These are phyloP conservation scores for Eumerus sabulonum DNA, from an alignment of 2,888 invertebrate species.

Conservation along the genomic window DNA sequence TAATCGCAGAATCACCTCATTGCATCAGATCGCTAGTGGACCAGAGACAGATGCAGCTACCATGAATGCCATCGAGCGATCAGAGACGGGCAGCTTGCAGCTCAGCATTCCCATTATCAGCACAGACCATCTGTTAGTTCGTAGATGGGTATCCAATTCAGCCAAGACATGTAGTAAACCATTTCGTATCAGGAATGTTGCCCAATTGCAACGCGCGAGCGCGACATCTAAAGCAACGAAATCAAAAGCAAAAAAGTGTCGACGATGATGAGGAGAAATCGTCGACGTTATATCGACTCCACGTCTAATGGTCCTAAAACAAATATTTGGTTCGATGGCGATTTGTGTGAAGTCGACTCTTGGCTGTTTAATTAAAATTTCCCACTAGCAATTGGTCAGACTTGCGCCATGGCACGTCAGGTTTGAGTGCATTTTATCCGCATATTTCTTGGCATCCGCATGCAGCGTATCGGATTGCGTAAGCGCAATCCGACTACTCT, in stretches of 20 bases:
- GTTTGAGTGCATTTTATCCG: slow-evolving; percentile 53
- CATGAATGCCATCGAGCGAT: slow-evolving; percentile 24
- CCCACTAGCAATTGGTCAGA: slow-evolving; percentile 7
- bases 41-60: slow-evolving; percentile 40
- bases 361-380: slow-evolving; percentile 46
- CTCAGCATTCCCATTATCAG: slow-evolving; percentile 29
- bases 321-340: slow-evolving; percentile 33
- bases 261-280: too few species aligned
- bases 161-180: slow-evolving; percentile 34
- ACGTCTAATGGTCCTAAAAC: slow-evolving; percentile 3
- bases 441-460: slow-evolving; percentile 56
- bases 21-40: slow-evolving; percentile 36
- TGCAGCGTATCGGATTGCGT: slow-evolving; percentile 62
- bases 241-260: too few species aligned
- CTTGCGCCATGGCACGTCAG: slow-evolving; percentile 26
- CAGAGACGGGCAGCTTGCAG: not conserved
- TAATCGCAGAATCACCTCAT: slow-evolving; percentile 24
- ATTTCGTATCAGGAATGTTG: slow-evolving; percentile 34
- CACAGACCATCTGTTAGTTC: slow-evolving; percentile 18
- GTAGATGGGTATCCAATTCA: slow-evolving; percentile 32
- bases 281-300: too few species aligned
- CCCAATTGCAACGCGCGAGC: not conserved
- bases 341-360: slow-evolving; percentile 6
- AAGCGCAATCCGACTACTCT: slow-evolving; percentile 19
- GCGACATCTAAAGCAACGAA: not conserved